Conservation (phyloP, 2,797 vertebrate species). For the Rhadinocentrus ornatus region DNA sequence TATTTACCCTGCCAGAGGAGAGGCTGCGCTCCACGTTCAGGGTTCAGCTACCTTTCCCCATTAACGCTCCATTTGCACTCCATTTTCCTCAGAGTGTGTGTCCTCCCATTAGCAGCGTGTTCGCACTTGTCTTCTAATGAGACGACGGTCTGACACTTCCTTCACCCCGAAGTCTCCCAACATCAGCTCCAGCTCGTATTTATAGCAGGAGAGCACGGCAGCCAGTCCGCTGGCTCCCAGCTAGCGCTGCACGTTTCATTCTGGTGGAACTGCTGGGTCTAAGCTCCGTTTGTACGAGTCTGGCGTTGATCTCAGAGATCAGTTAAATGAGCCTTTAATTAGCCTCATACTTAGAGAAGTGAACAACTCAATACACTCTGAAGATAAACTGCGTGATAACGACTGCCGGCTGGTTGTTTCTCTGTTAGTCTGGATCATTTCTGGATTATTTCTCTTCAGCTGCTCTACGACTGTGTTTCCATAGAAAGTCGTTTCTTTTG, state of each 20-base stretch:
- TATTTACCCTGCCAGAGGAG: conserved; percentile 5
- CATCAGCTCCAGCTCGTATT: neutral
- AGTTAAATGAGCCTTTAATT: neutral
- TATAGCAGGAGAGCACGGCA: neutral
- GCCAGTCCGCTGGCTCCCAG: neutral
- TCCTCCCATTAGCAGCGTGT: conserved; percentile 35
- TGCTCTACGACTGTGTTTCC: no score
- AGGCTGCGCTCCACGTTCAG: conserved; percentile 42
- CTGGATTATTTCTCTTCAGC: no score
- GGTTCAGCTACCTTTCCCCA: conserved; percentile 45
- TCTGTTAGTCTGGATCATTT: neutral
- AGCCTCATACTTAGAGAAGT: no score
- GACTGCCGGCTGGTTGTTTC: neutral
- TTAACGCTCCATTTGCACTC: conserved; percentile 57
- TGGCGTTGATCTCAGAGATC: no score
- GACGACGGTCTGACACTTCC: conserved; percentile 3
- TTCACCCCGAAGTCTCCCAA: conserved; percentile 12
- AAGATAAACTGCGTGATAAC: no score
- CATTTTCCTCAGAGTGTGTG: conserved; percentile 20
- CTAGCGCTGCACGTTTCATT: neutral
- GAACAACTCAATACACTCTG: no score
- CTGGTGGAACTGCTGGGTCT: neutral
- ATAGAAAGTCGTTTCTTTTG: no score
- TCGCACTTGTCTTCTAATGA: conserved; percentile 54
- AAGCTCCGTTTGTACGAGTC: neutral